Evolutionary conservation across 1,140 invertebrate species (phyloP).

Genomic region (Tribolium madens): DNA sequence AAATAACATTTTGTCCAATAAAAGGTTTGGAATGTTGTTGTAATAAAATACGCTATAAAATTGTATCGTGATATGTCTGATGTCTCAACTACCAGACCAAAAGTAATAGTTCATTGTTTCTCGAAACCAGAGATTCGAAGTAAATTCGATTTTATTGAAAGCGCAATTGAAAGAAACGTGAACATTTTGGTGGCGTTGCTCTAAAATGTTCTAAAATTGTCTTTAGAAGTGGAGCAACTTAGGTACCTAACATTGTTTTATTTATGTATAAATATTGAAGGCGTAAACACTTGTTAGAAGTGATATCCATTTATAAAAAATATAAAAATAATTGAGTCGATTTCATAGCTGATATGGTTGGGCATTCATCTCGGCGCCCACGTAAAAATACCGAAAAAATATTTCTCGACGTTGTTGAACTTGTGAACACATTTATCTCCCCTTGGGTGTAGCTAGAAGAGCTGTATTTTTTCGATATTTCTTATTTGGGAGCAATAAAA

Average conservation of each 20-base stretch:
- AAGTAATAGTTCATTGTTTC: not conserved
- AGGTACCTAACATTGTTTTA: no score
- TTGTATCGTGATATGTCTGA: not conserved
- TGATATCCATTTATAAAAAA: not conserved
- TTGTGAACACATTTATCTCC: not conserved
- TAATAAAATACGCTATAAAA: not conserved
- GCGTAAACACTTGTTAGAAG: not conserved
- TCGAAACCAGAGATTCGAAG: not conserved
- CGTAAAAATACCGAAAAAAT: not conserved
- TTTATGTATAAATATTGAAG: no score
- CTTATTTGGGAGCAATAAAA: no score
- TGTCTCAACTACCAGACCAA: not conserved
- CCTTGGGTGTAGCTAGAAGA: not conserved
- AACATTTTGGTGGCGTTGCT: not conserved
- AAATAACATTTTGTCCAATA: not conserved
- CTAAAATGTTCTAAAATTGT: no score
- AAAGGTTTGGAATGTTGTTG: not conserved
- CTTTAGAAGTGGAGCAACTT: no score
- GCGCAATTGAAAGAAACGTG: not conserved
- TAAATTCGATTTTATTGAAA: not conserved
- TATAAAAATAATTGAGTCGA: not conserved
- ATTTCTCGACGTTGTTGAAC: not conserved
- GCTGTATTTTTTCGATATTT: no score
- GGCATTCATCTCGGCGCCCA: not conserved
- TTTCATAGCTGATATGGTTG: not conserved